These are phyloP conservation scores for Nymphalis io DNA, from an alignment of 1,140 invertebrate genomes.

Conservation along the genomic window DNA sequence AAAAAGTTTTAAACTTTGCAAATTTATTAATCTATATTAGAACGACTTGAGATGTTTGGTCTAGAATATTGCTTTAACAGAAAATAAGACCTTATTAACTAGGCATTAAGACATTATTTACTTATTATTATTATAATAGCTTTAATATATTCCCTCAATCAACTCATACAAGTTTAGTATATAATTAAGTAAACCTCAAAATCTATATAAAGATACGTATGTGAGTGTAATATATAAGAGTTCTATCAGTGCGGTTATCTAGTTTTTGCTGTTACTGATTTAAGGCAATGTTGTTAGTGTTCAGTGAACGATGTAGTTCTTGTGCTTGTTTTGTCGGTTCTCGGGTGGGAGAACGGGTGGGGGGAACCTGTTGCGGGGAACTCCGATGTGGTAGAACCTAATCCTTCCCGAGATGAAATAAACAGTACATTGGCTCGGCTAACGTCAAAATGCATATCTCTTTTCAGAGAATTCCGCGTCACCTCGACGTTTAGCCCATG, in stretches of 20 bases:
- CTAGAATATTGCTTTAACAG: no score
- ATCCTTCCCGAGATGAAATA: constrained; percentile 66
- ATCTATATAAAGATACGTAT: no score
- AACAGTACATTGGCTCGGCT: constrained; percentile 55
- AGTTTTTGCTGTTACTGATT: constrained; percentile 4
- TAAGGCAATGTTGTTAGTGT: constrained; percentile 9
- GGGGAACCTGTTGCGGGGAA: constrained; percentile 63
- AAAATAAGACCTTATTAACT: no score
- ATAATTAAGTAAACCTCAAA: no score
- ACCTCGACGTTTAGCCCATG: constrained; percentile 2
- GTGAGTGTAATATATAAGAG: not conserved
- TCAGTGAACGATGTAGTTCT: constrained; percentile 33
- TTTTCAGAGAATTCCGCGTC: constrained; percentile 28
- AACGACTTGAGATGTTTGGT: no score
- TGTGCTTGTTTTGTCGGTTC: constrained; percentile 52
- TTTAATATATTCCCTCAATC: no score
- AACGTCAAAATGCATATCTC: constrained; percentile 46
- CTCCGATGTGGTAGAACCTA: constrained; percentile 58
- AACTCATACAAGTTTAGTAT: no score
- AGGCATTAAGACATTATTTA: no score
- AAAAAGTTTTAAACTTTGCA: no score
- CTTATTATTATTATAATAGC: no score
- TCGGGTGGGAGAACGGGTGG: constrained; percentile 23
- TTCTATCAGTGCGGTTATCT: not conserved
- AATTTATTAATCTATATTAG: no score